Evolutionary conservation across 2,888 invertebrate species (phyloP).

Genomic region (Leptinotarsa rubiginosa): DNA sequence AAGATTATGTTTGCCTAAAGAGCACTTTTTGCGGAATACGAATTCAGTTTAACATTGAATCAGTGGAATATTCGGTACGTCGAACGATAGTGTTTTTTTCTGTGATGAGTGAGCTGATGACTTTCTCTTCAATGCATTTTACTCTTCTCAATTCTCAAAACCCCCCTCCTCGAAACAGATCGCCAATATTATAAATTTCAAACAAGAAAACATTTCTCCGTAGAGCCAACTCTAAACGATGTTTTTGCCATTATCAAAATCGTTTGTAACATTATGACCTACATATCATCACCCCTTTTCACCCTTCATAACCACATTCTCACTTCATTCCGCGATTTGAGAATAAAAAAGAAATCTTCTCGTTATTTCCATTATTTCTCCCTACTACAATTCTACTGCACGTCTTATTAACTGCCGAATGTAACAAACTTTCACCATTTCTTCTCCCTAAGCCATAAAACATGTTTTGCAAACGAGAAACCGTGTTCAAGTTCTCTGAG

Average conservation of each 20-base stretch:
- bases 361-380: slow-evolving; percentile 28
- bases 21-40: too few relatives aligned
- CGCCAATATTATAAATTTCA: too few relatives aligned
- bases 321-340: not conserved
- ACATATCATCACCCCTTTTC: not conserved
- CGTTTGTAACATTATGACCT: not conserved
- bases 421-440: slow-evolving; percentile 37
- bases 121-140: too few relatives aligned
- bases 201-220: too few relatives aligned
- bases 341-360: slow-evolving; percentile 14
- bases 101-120: too few relatives aligned
- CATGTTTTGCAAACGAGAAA: slow-evolving; percentile 37
- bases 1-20: too few relatives aligned
- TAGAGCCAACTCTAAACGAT: not conserved
- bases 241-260: not conserved
- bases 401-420: slow-evolving; percentile 34
- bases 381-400: slow-evolving; percentile 20
- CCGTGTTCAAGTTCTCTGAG: slow-evolving; percentile 38
- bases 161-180: too few relatives aligned
- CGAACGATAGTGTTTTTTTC: too few relatives aligned
- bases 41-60: too few relatives aligned
- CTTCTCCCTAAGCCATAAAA: slow-evolving; percentile 37
- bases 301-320: slow-evolving; percentile 1
- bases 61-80: too few relatives aligned
- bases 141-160: too few relatives aligned